These are phyloP conservation scores for Ochotona curzoniae DNA, from an alignment of 2,113 vertebrate species.

Conservation along the genomic window DNA sequence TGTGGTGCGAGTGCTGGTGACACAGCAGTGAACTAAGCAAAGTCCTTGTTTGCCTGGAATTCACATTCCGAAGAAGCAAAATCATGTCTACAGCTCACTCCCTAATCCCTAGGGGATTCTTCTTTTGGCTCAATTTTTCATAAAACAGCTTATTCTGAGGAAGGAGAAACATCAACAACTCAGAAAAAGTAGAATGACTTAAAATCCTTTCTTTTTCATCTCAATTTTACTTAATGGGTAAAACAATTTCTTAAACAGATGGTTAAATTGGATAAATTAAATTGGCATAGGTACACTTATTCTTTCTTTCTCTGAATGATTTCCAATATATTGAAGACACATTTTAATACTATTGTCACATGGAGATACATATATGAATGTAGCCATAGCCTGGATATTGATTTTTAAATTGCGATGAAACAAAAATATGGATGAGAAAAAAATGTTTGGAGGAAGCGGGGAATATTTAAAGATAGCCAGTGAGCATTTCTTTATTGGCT, in stretches of 20 bases:
- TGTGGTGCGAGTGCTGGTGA: background rate
- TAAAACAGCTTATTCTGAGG: background rate
- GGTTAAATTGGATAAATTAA: conserved; percentile 26
- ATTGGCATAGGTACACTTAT: background rate
- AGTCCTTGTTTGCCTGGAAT: background rate
- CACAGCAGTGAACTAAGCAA: background rate
- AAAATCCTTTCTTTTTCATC: background rate
- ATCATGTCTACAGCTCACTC: background rate
- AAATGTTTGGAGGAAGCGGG: background rate
- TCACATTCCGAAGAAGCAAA: background rate
- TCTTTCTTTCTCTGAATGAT: conserved; percentile 44
- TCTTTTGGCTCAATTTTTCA: conserved; percentile 7
- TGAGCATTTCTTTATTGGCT: background rate
- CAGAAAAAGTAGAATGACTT: background rate
- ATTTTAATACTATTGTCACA: background rate
- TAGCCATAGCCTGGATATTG: background rate
- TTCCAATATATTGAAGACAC: conserved; percentile 28
- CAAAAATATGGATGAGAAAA: background rate
- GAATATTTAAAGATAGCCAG: background rate
- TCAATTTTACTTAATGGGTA: conserved; percentile 22
- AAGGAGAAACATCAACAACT: conserved; percentile 35
- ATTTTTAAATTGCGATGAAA: background rate
- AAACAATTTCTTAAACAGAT: conserved; percentile 39
- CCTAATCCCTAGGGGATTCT: background rate
- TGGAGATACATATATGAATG: background rate